Base-by-base conservation (phyloP, 2,113 vertebrate species). In the Lucifuga dentata region DNA sequence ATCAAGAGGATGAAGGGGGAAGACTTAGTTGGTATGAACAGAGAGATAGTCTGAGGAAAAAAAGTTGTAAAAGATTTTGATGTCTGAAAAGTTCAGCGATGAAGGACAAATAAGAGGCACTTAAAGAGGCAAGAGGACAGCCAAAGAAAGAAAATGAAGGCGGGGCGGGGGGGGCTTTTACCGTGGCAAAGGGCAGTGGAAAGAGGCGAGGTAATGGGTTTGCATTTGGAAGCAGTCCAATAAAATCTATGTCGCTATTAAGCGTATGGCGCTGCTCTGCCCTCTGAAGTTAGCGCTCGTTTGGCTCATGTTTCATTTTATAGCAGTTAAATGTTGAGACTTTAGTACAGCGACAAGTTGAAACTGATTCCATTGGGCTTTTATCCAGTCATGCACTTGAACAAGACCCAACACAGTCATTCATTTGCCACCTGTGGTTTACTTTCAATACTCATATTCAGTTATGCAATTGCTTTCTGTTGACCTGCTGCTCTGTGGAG, bases 151-250 rank as follows among this genome's bases (percentile, higher is more conserved):
- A 68, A 68, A 84, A 71, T 74, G 58, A 78, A 74, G 56, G 65
- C 56, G 48, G 63, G 75, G 61, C 16, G 44, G 66, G 76, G 80
- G 74, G 80, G 81, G 73, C 81, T 73, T 67, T 78, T 41, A 68
- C 53, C 62, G 36, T 73, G 76, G 76, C 65, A 78, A 60, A 78
- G 73, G 84, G 71, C 73, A 77, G 51, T 33, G 39, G 57, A 73
- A 58, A 76, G 74, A 83, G 67, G 48, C 41, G 56, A 85, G 67
- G 69, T 74, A 86, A 85, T 71, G 63, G 72, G 68, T 86, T 85
- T 78, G 64, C 21, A 32, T 80, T 87, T 87, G 83, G 81, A 89
- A 68, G 51, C 62, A 44, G 55, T 77, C 84, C 88, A 89, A 48
- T 53, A 57, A 51, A 68, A 74, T 70, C 38, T 15, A 48, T 60